phyloP scores from a whole-genome alignment of 1,140 invertebrate species.

The Drosophila pectinifera region DNA sequence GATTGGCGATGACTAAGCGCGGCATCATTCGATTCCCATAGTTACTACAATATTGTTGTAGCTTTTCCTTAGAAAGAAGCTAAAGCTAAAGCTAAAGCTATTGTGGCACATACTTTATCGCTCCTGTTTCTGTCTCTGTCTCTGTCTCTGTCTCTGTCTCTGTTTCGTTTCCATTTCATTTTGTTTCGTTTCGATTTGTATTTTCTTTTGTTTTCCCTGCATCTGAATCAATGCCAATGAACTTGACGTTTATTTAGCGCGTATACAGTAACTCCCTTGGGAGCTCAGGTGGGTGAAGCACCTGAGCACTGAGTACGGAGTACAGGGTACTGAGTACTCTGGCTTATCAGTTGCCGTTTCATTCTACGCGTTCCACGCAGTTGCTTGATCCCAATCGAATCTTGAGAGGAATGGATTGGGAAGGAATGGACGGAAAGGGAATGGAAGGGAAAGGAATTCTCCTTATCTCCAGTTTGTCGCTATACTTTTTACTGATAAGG shows the following conservation, averaged over 20 bases:
- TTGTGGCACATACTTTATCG: not conserved
- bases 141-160: slow-evolving; percentile 9
- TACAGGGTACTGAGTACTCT: slow-evolving; percentile 8
- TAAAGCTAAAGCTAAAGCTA: slow-evolving; percentile 1
- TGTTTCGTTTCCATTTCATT: slow-evolving; percentile 21
- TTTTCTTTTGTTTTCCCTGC: slow-evolving; percentile 40
- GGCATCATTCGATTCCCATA: not conserved
- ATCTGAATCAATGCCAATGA: slow-evolving; percentile 76
- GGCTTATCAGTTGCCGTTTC: slow-evolving; percentile 38
- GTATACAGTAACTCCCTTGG: slow-evolving; percentile 19
- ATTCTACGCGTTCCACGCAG: slow-evolving; percentile 4
- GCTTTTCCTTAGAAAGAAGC: not conserved
- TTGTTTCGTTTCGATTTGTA: slow-evolving; percentile 27
- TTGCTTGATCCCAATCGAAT: slow-evolving; percentile 45
- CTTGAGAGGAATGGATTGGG: slow-evolving; percentile 6
- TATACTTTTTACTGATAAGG: slow-evolving; percentile 46
- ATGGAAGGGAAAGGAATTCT: slow-evolving; percentile 3
- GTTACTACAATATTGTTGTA: not conserved
- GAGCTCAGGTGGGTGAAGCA: slow-evolving; percentile 31
- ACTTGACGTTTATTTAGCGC: slow-evolving; percentile 70
- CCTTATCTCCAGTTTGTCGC: slow-evolving; percentile 51
- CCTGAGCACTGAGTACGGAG: slow-evolving; percentile 24
- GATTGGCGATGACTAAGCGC: not conserved
- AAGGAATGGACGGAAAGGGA: not conserved
- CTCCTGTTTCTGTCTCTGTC: slow-evolving; percentile 16